Evolutionary conservation across 1,140 invertebrate species (phyloP).

Genomic region (Lepidurus arcticus): DNA sequence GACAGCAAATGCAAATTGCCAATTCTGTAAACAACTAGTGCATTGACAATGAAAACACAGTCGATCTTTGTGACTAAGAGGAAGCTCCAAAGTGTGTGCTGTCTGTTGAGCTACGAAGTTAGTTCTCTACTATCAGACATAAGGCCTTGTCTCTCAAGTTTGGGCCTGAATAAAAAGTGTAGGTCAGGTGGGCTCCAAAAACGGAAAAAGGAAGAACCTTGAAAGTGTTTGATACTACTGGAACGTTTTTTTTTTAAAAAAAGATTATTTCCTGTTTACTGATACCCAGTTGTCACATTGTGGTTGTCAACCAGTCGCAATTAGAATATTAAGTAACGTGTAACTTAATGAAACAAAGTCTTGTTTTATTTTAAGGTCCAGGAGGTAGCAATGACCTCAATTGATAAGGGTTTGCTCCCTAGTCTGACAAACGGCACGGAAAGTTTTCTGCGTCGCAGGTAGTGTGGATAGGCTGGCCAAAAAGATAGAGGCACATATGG

Average conservation of each 20-base stretch:
- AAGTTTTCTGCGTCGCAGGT: constrained; percentile 11
- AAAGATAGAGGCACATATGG: not conserved
- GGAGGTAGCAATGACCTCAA: constrained; percentile 20
- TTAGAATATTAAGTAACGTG: no score
- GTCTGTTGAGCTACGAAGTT: no score
- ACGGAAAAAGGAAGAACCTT: constrained; percentile 17
- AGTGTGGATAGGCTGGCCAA: not conserved
- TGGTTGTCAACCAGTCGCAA: no score
- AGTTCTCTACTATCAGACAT: not conserved
- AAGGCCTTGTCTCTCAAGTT: not conserved
- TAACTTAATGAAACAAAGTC: not conserved
- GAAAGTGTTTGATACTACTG: not conserved
- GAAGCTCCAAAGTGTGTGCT: no score
- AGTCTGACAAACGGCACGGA: not conserved
- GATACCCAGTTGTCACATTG: no score
- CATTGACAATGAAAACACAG: no score
- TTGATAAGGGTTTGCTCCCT: constrained; percentile 17
- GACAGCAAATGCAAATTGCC: not conserved
- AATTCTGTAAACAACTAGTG: not conserved
- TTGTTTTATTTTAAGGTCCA: not conserved
- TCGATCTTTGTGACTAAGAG: no score
- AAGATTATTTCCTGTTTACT: no score
- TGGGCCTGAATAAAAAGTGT: not conserved
- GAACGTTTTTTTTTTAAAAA: not conserved
- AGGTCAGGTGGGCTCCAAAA: not conserved